Evolutionary conservation across 2,888 invertebrate species (phyloP).

Genomic region (Amphipoea oculea): DNA sequence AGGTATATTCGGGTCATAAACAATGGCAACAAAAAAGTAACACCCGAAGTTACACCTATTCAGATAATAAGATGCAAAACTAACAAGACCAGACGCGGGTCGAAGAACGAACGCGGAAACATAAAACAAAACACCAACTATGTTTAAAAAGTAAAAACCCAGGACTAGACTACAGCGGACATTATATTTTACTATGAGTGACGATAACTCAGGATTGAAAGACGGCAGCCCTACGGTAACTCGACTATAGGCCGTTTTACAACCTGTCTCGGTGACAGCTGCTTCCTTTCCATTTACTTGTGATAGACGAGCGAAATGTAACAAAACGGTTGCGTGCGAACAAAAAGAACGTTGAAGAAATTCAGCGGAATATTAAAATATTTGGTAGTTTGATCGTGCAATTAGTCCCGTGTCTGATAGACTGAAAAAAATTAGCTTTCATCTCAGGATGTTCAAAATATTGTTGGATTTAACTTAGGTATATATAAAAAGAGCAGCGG

Average conservation of each 20-base stretch:
- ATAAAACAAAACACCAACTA: constrained; percentile 49
- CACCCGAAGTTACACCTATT: not conserved
- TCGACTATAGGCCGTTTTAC: constrained; percentile 64
- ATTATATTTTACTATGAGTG: constrained; percentile 61
- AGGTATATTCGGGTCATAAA: not conserved
- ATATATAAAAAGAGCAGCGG: not conserved
- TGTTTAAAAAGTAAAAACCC: constrained; percentile 26
- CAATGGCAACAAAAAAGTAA: not conserved
- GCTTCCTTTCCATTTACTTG: constrained; percentile 74
- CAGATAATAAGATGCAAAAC: not conserved
- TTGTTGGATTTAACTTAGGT: not conserved
- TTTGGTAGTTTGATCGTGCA: not conserved
- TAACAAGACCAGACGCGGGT: not conserved
- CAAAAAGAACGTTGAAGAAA: constrained; percentile 42
- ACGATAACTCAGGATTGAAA: constrained; percentile 48
- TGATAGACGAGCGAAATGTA: constrained; percentile 63
- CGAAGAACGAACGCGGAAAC: constrained; percentile 13
- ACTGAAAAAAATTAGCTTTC: not conserved
- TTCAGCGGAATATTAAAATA: constrained; percentile 25
- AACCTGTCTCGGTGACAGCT: constrained; percentile 76
- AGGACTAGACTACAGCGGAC: constrained; percentile 49
- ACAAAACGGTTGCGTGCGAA: constrained; percentile 55
- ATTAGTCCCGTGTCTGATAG: not conserved
- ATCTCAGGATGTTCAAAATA: not conserved
- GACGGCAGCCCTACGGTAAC: constrained; percentile 55